Evolutionary conservation across 2,888 invertebrate species (phyloP).

Genomic region (Lepidocyrtoides sp.): DNA sequence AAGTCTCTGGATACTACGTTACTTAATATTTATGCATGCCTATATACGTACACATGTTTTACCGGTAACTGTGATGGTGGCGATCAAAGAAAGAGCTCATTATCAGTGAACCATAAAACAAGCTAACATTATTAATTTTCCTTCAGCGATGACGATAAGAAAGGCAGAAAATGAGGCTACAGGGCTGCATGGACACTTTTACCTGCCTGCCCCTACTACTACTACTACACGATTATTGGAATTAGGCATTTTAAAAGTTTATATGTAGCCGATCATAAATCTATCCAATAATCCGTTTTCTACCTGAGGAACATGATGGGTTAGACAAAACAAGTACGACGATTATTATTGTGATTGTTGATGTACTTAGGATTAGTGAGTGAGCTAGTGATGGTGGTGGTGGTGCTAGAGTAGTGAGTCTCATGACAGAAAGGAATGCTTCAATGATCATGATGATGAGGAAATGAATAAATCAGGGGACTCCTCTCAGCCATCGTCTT

Average conservation of each 20-base stretch:
- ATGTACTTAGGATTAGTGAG: conserved; percentile 53
- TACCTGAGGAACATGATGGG: conserved; percentile 47
- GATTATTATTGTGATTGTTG: conserved; percentile 65
- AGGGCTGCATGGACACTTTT: not conserved
- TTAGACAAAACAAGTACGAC: conserved; percentile 55
- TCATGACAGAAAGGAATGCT: conserved; percentile 72
- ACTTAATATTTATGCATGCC: conserved; percentile 16
- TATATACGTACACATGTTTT: not conserved
- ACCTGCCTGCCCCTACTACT: not conserved
- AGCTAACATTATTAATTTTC: conserved; percentile 72
- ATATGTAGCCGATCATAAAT: conserved; percentile 63
- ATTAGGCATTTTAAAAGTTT: conserved; percentile 34
- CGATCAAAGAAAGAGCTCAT: conserved; percentile 56
- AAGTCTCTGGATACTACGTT: too few species aligned
- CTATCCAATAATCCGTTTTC: conserved; percentile 67
- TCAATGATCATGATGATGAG: conserved; percentile 68
- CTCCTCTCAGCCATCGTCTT: not conserved
- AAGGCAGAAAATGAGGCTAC: not conserved
- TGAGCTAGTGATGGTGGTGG: conserved; percentile 12
- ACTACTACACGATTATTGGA: conserved; percentile 48
- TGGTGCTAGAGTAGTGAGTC: conserved; percentile 10
- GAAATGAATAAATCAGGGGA: conserved; percentile 73
- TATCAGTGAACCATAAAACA: conserved; percentile 75
- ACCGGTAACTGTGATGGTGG: conserved; percentile 15
- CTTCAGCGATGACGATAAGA: conserved; percentile 44